Base-by-base conservation (phyloP, 1,140 invertebrate genomes). In the Calephelis virginiensis region DNA sequence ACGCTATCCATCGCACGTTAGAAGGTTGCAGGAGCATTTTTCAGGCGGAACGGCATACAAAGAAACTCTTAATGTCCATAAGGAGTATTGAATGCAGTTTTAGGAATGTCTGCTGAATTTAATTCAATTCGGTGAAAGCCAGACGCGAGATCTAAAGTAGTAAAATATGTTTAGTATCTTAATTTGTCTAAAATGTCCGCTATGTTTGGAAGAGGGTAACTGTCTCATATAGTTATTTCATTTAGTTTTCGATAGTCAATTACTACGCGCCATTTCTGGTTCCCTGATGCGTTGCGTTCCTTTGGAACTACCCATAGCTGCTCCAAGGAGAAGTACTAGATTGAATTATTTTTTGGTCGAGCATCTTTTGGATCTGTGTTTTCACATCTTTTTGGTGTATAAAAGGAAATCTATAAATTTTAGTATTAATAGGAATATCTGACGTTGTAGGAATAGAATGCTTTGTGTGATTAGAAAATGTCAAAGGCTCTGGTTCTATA, bases 1-100 rank as follows among this genome's bases (percentile, higher is more conserved):
- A 81, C 72, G 11, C 59, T 70, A 68, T 92, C 79, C 81, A 92
- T 86, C 11, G 82, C 69, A 61, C 86, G 64, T 77, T 92, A 84
- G 72, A 92, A 92, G 10, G 83, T 90, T 17, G 53, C 53, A 37
- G 53, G 53, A 2, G 53, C 53, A 56, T 56, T 56, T 28, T 56
- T 56, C 28, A 56, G 28, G 2, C 53, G 17, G 6, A 56, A 56
- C 37, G 53, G 53, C 53, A 56, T 56, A 28, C 53, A 61, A 11
- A 64, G 48, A 67, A 77, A 91, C 68, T 90, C 73, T 64, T 81
- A 92, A 63, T 86, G 82, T 12, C 83, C 87, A n/a, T 75, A 71
- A 45, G 77, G 74, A 5, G 82, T 84, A 47, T 76, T 82, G 66
- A 89, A 89, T 0, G 82, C 85, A 0, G 87, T 89, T 60, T 90